Base-by-base conservation (phyloP, 2,113 vertebrate species). In the Labeo rohita region DNA sequence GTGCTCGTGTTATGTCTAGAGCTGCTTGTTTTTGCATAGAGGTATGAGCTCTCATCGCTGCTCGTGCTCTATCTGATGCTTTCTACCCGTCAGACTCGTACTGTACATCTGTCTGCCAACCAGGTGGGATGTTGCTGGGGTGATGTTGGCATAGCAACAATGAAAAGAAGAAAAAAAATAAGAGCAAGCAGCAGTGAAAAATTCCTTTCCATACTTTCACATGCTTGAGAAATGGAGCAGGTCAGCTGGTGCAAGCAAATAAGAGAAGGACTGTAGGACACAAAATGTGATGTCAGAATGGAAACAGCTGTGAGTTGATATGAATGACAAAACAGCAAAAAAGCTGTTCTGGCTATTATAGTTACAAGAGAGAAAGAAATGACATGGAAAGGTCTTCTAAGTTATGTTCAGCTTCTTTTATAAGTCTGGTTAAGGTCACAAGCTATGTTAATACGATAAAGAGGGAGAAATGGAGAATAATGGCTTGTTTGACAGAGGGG, bases 1-100 rank as follows among this genome's bases (percentile, higher is more conserved):
- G 59, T 45, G 16, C 47, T 18, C 3, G 4, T 70, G 80, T 85
- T 85, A 66, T 90, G 91, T 91, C 91, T 92, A 66, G 5, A 49
- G 43, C 3, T 16, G 84, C 21, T 45, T 87, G 39, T 87, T 86
- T 84, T 75, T 59, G 10, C 74, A n/a, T n/a, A 59, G 36, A 47
- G 73, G 79, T 61, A 78, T 83, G 61, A 85, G 21, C 50, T 13
- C 36, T 39, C 10, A 8, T 50, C 2, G 7, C 16, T 43, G 12
- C 15, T 63, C 28, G 34, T 34, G 78, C 9, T 74, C 34, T 72
- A 61, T 52, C n/a, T 83, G 18, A 77, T 36, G 36, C 66, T 36
- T 50, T 73, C 79, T 59, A 28, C 21, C 39, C 2, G 9, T 34
- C 59, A 50, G 11, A 76, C 23, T 61, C 54, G 21, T 23, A 52